Conservation (phyloP, 2,888 invertebrate genomes). For the Drosophila meridionalis region DNA sequence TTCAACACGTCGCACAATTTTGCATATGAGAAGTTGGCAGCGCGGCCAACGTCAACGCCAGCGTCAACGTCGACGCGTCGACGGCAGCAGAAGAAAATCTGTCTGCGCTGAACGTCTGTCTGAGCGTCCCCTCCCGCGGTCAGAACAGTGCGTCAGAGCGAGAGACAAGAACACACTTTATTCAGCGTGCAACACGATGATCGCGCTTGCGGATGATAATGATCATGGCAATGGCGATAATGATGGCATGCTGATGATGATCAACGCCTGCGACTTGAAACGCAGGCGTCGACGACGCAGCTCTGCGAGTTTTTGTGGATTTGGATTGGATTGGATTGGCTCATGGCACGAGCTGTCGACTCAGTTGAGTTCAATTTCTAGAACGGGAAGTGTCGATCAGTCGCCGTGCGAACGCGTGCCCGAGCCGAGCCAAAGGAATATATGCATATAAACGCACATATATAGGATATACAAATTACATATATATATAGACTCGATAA, state of each 20-base stretch:
- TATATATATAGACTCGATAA: conserved; percentile 4
- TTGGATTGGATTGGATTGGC: conserved; percentile 50
- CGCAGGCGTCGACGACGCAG: conserved; percentile 43
- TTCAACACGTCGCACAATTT: conserved; percentile 50
- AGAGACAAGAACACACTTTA: conserved; percentile 53
- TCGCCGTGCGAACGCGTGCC: conserved; percentile 59
- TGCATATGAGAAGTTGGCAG: conserved; percentile 56
- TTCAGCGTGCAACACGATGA: conserved; percentile 53
- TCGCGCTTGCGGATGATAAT: conserved; percentile 14
- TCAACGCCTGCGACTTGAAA: conserved; percentile 48
- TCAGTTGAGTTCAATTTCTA: conserved; percentile 72
- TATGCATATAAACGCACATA: not conserved
- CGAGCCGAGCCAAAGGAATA: conserved; percentile 7
- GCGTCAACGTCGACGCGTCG: not conserved
- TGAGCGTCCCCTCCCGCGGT: conserved; percentile 18
- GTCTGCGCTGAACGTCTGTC: conserved; percentile 25
- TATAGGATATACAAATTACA: conserved; percentile 2
- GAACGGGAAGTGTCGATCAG: conserved; percentile 74
- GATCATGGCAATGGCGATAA: conserved; percentile 34
- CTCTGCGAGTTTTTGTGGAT: conserved; percentile 19
- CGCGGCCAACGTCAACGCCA: conserved; percentile 9
- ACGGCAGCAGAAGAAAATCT: conserved; percentile 46
- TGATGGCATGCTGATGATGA: conserved; percentile 38
- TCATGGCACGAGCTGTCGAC: conserved; percentile 61
- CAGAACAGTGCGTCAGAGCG: conserved; percentile 51